Percentiles rank a stretch among this genome's conserved stretches.
Evolutionary conservation across 2,888 invertebrate genomes (phyloP).

Genomic region (Conchocele bisecta): DNA sequence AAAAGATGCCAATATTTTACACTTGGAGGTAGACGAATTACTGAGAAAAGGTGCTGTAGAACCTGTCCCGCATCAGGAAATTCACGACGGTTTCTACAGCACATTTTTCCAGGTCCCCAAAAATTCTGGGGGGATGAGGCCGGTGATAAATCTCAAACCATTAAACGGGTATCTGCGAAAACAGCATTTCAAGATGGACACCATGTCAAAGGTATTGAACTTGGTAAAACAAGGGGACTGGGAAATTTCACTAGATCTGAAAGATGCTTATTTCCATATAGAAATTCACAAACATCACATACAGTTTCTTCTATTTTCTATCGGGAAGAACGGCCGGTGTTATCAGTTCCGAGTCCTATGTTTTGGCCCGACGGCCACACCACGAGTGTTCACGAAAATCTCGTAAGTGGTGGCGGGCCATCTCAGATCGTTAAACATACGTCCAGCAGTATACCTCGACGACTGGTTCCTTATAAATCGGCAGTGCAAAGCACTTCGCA

Average conservation of each 20-base stretch:
- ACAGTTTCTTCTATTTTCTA: constrained; percentile 27
- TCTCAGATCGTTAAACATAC: no score
- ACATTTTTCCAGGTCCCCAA: constrained; percentile 40
- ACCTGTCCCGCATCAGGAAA: constrained; percentile 9
- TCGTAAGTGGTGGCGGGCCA: constrained; percentile 28
- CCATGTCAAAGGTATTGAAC: constrained; percentile 32
- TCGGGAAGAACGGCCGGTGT: background rate
- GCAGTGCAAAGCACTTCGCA: no score
- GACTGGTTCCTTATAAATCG: no score
- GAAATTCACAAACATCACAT: constrained; percentile 27
- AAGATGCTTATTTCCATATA: constrained; percentile 39
- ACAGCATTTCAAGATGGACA: constrained; percentile 54
- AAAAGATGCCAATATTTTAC: constrained; percentile 20
- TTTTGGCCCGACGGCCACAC: constrained; percentile 28
- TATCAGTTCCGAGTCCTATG: constrained; percentile 24
- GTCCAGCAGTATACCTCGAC: no score
- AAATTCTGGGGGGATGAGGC: constrained; percentile 30
- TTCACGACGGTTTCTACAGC: constrained; percentile 46
- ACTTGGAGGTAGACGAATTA: constrained; percentile 34
- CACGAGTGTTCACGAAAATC: constrained; percentile 31
- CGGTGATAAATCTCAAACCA: constrained; percentile 47
- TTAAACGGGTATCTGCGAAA: constrained; percentile 41
- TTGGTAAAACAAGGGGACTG: constrained; percentile 38
- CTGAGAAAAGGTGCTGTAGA: constrained; percentile 35
- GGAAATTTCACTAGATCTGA: constrained; percentile 32